Base-by-base conservation (phyloP, 2,888 invertebrate species). In the Tinea trinotella region DNA sequence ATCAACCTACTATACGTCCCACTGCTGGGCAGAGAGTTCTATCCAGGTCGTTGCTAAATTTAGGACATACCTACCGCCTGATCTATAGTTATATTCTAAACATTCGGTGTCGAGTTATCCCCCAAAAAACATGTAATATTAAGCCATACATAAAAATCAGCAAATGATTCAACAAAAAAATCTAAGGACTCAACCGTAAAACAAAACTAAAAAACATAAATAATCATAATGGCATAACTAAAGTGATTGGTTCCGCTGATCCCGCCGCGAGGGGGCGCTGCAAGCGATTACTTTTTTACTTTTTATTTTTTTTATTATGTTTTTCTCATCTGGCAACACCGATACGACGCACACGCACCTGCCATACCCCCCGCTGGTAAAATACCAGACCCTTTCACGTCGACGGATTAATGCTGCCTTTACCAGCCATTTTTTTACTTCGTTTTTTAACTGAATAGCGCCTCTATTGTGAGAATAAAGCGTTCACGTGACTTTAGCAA, bases 361-460 rank as follows among this genome's bases (percentile, higher is more conserved):
- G 81, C 76, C 76, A 67, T 61, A 63, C 69, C 74, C 81, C 79
- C 68, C 24, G 71, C 71, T 56, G 77, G 61, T 72, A 60, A 60
- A 64, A 60, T 49, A 68, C 64, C 66, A 66, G 69, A 62, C 67
- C 70, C 64, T 61, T 60, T 60, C 64, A 62, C 61, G 60, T 61
- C 76, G 73, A 71, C 75, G 76, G 77, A 81, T 79, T 79, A 80
- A 79, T 74, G 71, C 71, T 67, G 69, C 65, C 65, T 70, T 67
- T 64, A 62, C 64, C 64, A 57, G 63, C 65, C 65, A 66, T 56
- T 56, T 49, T 55, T 64, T 48, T 5, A n/a, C 30, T 3, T 48
- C n/a, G 18, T 48, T 48, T 48, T 48, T 48, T 48, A 4, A 48
- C 19, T 20, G 48, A n/a, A 20, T n/a, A n/a, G n/a, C n/a, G n/a